Evolutionary conservation across 1,140 invertebrate genomes (phyloP).

Genomic region (Myzus persicae): DNA sequence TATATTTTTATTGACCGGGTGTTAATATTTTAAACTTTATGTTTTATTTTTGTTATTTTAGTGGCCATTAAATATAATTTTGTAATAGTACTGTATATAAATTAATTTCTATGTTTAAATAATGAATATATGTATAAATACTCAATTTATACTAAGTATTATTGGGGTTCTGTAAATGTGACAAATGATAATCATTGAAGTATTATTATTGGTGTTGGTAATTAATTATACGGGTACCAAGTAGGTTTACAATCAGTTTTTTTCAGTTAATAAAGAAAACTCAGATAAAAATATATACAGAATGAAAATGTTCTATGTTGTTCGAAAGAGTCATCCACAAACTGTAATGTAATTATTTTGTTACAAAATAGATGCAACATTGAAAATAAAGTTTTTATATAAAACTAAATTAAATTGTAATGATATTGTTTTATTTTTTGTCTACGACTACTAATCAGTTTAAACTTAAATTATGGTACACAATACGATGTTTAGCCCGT

Average conservation of each 20-base stretch:
- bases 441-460: neutral
- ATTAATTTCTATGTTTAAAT: neutral
- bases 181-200: neutral
- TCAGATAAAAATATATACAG: neutral
- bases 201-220: neutral
- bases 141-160: neutral
- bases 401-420: slow-evolving; percentile 9
- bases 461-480: neutral
- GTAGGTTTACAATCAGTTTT: neutral
- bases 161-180: neutral
- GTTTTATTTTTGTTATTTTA: too few relatives aligned
- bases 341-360: neutral
- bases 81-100: neutral
- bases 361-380: neutral
- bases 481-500: neutral
- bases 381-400: neutral
- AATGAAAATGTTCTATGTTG: neutral
- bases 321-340: neutral
- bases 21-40: too few relatives aligned
- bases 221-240: neutral
- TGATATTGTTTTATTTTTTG: neutral
- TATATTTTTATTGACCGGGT: too few relatives aligned
- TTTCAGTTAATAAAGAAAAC: neutral
- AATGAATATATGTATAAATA: neutral
- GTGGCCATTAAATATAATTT: neutral